Evolutionary conservation across 2,113 vertebrate genomes (phyloP), one percentile per base, ranked within the genome.

Genomic region (Zeus faber): DNA sequence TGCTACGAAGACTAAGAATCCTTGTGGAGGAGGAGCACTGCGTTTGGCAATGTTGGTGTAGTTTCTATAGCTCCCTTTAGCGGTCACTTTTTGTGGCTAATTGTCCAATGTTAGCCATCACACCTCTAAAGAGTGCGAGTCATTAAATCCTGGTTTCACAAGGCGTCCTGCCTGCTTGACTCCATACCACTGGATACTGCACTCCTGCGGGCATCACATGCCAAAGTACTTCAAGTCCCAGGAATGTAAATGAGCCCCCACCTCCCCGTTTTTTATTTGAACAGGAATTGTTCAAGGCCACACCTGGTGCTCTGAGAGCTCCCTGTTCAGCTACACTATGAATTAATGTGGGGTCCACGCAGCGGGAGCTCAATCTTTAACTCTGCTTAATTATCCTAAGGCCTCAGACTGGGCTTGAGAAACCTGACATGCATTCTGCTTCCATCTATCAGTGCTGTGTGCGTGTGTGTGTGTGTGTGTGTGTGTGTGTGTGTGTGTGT

Each of bases 131-230:
- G 44, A 62, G 45, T 54, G 54, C 46, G 62, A 81, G 59, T 76
- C 66, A 70, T 29, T 67, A 62, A 39, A 62, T 52, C 9, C 44
- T 65, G 24, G 49, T 58, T 72, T 71, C 68, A 51, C 50, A 68
- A 55, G 43, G 55, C 63, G 67, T 68, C 74, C 72, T 60, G 55
- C 71, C 65, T 65, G 66, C 67, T 69, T 51, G 49, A 25, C 77
- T 77, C 46, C 41, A 70, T 60, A 70, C 58, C 33, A 27, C 49
- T 57, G 57, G 74, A 57, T 49, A 77, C 52, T 62, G 65, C 70
- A 71, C 76, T 77, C 77, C 58, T 66, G n/a, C n/a, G 82, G 69
- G 70, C 56, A 68, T 70, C 66, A 64, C 77, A 83, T 64, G 70
- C 67, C 67, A 72, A 72, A 77, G 72, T 76, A 69, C 75, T 81